Conservation (phyloP, 2,888 invertebrate species). For the Buathra laborator region DNA sequence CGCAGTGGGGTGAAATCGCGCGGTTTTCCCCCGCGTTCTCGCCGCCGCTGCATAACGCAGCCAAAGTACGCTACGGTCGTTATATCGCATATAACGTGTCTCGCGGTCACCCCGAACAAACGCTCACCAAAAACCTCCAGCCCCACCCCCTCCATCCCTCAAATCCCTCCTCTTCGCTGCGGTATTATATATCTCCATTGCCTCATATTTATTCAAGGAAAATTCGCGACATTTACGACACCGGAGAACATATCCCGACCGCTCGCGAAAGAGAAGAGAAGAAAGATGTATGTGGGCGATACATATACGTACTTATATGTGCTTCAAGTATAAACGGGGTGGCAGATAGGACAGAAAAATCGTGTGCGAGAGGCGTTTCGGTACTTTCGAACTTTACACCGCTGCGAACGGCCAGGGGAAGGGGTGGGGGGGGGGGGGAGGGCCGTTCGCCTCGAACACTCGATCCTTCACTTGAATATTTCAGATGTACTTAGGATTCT, state of each 20-base stretch:
- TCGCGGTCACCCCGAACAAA: conserved; percentile 43
- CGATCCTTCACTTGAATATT: conserved; percentile 78
- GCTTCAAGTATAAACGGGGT: conserved; percentile 49
- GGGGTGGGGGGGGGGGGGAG: neutral
- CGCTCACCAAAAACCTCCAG: conserved; percentile 7
- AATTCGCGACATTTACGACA: conserved; percentile 60
- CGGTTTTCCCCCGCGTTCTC: conserved; percentile 36
- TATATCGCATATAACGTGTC: conserved; percentile 9
- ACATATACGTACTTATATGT: conserved; percentile 53
- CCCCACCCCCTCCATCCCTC: neutral
- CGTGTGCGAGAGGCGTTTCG: conserved; percentile 8
- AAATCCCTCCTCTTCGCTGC: neutral
- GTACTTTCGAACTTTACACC: conserved; percentile 65
- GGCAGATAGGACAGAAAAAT: conserved; percentile 38
- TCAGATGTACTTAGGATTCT: conserved; percentile 77
- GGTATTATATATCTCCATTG: conserved; percentile 30
- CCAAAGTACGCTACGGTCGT: conserved; percentile 19
- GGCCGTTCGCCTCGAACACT: conserved; percentile 62
- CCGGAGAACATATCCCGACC: conserved; percentile 31
- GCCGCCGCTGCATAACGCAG: conserved; percentile 15
- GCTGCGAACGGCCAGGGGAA: conserved; percentile 19
- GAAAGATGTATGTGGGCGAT: conserved; percentile 59
- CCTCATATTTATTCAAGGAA: conserved; percentile 61
- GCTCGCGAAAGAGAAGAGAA: conserved; percentile 56
- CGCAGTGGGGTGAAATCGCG: conserved; percentile 20